phyloP scores from a whole-genome alignment of 2,888 invertebrate species.

The Tachina lurida region DNA sequence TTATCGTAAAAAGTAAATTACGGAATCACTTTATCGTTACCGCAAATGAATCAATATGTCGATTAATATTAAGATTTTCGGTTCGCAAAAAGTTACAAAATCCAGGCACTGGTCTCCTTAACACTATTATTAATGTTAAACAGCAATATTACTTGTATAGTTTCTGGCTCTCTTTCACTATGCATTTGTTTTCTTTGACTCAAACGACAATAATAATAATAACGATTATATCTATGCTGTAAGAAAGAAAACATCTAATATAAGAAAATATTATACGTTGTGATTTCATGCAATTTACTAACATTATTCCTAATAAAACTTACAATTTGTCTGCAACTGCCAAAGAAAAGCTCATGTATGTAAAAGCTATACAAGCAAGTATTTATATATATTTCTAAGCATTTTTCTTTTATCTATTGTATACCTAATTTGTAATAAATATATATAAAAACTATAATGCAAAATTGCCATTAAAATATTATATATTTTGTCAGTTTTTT shows the following conservation, averaged over 20 bases:
- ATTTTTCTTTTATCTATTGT: slow-evolving; percentile 3
- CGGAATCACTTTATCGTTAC: too few relatives aligned
- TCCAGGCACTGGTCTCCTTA: slow-evolving; percentile 48
- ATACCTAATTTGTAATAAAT: slow-evolving; percentile 55
- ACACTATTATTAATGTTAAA: slow-evolving; percentile 6
- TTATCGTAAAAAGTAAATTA: too few relatives aligned
- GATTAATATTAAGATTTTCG: too few relatives aligned
- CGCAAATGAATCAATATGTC: too few relatives aligned
- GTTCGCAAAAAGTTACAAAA: too few relatives aligned
- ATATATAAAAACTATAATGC: slow-evolving; percentile 56
- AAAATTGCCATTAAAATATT: slow-evolving; percentile 48
- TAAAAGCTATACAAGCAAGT: not conserved
- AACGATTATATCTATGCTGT: slow-evolving; percentile 15
- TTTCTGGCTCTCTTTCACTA: slow-evolving; percentile 37
- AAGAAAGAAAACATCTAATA: slow-evolving; percentile 59
- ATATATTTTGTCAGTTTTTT: slow-evolving; percentile 1
- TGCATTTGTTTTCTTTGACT: slow-evolving; percentile 10
- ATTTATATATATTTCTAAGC: not conserved
- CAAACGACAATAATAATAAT: slow-evolving; percentile 50
- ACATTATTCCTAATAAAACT: not conserved
- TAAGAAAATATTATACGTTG: slow-evolving; percentile 62
- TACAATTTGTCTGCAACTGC: not conserved
- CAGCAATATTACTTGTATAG: slow-evolving; percentile 22
- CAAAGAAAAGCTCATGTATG: not conserved
- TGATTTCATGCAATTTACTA: slow-evolving; percentile 52